phyloP scores from a whole-genome alignment of 2,113 vertebrate genomes.

The sheep (Ovis aries) region ARS-UI_Ramb_v3.0 NC_056061.1:17321001-17321500 shows the following conservation, averaged over 20 bases:
- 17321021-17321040: background rate
- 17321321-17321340: background rate
- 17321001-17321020: background rate
- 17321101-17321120: background rate
- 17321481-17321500: slow-evolving; percentile 63
- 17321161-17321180: background rate
- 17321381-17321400: slow-evolving; percentile 41
- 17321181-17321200: background rate
- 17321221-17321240: background rate
- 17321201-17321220: background rate
- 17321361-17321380: background rate
- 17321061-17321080: background rate
- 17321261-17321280: background rate
- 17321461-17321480: slow-evolving; percentile 49
- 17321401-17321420: slow-evolving; percentile 34
- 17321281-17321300: background rate
- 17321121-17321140: background rate
- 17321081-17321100: background rate
- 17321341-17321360: slow-evolving; percentile 16
- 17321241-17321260: background rate
- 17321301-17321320: background rate
- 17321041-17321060: background rate
- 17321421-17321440: slow-evolving; percentile 51
- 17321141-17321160: background rate
- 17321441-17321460: slow-evolving; percentile 59